Conservation (phyloP, 2,113 vertebrate genomes). For the Pollachius pollachius region DNA sequence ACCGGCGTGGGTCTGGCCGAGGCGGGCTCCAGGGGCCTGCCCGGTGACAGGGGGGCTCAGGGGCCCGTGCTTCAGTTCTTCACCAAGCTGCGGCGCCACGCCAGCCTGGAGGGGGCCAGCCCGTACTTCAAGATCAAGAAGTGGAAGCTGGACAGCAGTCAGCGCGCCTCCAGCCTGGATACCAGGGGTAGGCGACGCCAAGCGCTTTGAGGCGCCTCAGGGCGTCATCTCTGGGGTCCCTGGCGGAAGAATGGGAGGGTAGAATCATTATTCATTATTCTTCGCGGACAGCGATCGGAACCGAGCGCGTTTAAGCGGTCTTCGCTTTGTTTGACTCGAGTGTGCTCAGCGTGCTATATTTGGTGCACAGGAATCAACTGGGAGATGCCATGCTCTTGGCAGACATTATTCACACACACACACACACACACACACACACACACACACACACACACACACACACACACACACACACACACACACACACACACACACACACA, state of each 20-base stretch:
- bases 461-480: background rate
- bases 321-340: constrained; percentile 28
- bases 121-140: constrained; percentile 96
- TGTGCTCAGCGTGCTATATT: constrained; percentile 18
- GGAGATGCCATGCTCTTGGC: constrained; percentile 35
- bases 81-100: constrained; percentile 87
- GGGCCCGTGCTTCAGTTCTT: constrained; percentile 88
- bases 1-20: constrained; percentile 48
- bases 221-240: constrained; percentile 1
- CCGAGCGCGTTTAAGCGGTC: background rate
- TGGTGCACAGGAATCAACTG: constrained; percentile 51
- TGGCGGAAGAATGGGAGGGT: background rate
- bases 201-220: constrained; percentile 4
- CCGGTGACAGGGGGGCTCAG: constrained; percentile 43
- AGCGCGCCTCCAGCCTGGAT: constrained; percentile 92
- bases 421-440: constrained; percentile 8
- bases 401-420: constrained; percentile 27
- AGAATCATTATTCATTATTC: background rate
- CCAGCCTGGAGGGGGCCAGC: constrained; percentile 91
- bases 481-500: constrained; percentile 13
- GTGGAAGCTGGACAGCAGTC: constrained; percentile 93
- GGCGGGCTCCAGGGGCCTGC: background rate
- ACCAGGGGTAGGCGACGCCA: constrained; percentile 81
- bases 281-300: background rate
- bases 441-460: too few species aligned